Conservation (phyloP, 2,113 vertebrate species). For the Tricholaema leucomelas region DNA sequence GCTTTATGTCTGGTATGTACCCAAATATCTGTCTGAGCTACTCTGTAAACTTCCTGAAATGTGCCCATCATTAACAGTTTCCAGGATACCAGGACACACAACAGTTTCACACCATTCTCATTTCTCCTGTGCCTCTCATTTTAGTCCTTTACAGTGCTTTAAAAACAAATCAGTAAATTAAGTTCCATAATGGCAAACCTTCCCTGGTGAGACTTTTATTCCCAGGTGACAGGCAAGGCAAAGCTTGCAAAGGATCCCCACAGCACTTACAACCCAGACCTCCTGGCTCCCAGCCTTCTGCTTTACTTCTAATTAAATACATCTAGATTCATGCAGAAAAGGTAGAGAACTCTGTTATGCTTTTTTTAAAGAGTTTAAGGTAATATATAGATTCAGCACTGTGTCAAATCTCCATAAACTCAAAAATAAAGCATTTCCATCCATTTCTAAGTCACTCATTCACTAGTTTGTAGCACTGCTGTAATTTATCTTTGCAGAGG, state of each 20-base stretch:
- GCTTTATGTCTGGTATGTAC: not conserved
- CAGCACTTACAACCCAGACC: constrained; percentile 47
- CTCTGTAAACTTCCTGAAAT: not conserved
- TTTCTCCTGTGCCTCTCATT: constrained; percentile 9
- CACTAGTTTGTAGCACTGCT: not conserved
- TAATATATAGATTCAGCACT: constrained; percentile 41
- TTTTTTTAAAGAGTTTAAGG: constrained; percentile 52
- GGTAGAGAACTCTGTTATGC: constrained; percentile 6
- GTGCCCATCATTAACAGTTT: not conserved
- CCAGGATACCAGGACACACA: not conserved
- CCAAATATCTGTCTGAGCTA: not conserved
- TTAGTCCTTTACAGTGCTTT: constrained; percentile 36
- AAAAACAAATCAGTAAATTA: constrained; percentile 45
- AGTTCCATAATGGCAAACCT: constrained; percentile 2
- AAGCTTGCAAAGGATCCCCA: constrained; percentile 31
- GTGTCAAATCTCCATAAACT: constrained; percentile 52
- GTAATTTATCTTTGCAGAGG: not conserved
- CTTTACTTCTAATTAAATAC: constrained; percentile 58
- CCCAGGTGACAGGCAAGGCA: constrained; percentile 45
- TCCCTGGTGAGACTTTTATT: constrained; percentile 45
- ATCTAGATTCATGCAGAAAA: constrained; percentile 49
- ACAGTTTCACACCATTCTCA: not conserved
- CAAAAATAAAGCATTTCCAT: constrained; percentile 43
- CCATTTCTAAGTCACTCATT: constrained; percentile 4
- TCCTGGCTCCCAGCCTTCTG: constrained; percentile 28